Conservation (phyloP, 2,888 invertebrate species). For the Laspeyria flexula region DNA sequence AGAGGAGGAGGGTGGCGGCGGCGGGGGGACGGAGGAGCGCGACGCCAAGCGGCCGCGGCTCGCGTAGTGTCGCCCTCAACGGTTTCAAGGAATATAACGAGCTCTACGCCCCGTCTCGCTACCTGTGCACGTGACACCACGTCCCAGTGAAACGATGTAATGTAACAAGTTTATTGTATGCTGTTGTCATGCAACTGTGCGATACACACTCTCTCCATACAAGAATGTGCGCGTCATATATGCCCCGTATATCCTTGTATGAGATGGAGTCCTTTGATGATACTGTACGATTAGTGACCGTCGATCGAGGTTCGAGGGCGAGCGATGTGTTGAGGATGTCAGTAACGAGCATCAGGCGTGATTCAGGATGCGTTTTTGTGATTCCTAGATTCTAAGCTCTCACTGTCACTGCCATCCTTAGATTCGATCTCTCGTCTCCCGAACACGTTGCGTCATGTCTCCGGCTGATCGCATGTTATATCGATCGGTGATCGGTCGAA, state of each 20-base stretch:
- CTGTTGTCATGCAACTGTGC: slow-evolving; percentile 36
- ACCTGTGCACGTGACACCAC: slow-evolving; percentile 52
- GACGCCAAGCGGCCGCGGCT: slow-evolving; percentile 91
- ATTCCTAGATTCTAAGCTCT: slow-evolving; percentile 38
- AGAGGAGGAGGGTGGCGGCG: slow-evolving; percentile 88
- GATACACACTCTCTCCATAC: slow-evolving; percentile 16
- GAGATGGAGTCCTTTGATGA: slow-evolving; percentile 19
- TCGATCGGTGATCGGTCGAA: slow-evolving; percentile 38
- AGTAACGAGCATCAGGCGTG: slow-evolving; percentile 11
- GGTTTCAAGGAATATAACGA: slow-evolving; percentile 75
- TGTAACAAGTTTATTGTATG: slow-evolving; percentile 40
- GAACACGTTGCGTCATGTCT: slow-evolving; percentile 14
- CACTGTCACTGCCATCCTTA: slow-evolving; percentile 34
- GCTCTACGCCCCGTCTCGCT: slow-evolving; percentile 59
- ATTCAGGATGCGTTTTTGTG: slow-evolving; percentile 28
- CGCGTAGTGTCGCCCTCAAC: slow-evolving; percentile 86
- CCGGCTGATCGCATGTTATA: slow-evolving; percentile 34
- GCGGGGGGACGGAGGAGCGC: slow-evolving; percentile 70
- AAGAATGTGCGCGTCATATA: background rate
- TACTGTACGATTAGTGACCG: slow-evolving; percentile 6
- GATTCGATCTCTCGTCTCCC: slow-evolving; percentile 11
- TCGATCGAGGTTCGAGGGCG: slow-evolving; percentile 12
- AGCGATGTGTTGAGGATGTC: slow-evolving; percentile 9
- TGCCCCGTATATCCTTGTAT: background rate
- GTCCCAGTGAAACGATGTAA: slow-evolving; percentile 55